Evolutionary conservation across 2,888 invertebrate genomes (phyloP).

Genomic region (Phlogophora meticulosa): DNA sequence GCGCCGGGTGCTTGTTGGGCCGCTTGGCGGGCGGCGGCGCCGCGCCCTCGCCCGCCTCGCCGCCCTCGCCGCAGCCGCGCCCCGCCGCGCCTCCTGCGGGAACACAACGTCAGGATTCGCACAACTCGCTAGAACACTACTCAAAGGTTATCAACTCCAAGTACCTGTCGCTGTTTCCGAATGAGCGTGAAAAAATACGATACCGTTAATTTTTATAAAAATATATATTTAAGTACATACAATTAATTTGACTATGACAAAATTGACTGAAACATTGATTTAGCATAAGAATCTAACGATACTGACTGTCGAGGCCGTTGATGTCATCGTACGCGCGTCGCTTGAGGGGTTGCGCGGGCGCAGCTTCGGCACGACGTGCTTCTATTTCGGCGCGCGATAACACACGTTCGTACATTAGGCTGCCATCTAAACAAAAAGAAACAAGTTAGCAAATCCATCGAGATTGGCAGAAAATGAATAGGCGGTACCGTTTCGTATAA

Average conservation of each 20-base stretch:
- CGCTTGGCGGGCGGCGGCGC: constrained; percentile 95
- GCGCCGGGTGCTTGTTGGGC: constrained; percentile 94
- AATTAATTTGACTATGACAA: background rate
- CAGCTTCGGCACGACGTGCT: constrained; percentile 87
- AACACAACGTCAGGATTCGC: constrained; percentile 12
- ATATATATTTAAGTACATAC: constrained; percentile 17
- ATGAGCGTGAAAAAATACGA: constrained; percentile 62
- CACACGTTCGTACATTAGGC: constrained; percentile 96
- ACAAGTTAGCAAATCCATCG: constrained; percentile 7
- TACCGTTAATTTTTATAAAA: constrained; percentile 32
- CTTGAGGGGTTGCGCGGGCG: constrained; percentile 91
- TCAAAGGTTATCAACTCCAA: constrained; percentile 20
- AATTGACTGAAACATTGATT: constrained; percentile 13
- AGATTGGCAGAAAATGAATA: background rate
- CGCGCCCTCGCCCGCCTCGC: constrained; percentile 71
- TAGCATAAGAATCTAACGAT: constrained; percentile 45
- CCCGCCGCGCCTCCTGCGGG: constrained; percentile 72
- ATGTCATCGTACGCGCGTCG: constrained; percentile 97
- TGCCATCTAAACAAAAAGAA: constrained; percentile 92
- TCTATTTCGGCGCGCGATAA: constrained; percentile 94
- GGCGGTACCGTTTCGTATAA: no score
- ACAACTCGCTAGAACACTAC: background rate
- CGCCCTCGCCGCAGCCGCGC: constrained; percentile 70
- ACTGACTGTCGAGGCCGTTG: constrained; percentile 97
- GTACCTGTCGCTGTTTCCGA: constrained; percentile 73